These are phyloP conservation scores for Poecile atricapillus DNA, from an alignment of 2,113 vertebrate species.

Conservation along the genomic window DNA sequence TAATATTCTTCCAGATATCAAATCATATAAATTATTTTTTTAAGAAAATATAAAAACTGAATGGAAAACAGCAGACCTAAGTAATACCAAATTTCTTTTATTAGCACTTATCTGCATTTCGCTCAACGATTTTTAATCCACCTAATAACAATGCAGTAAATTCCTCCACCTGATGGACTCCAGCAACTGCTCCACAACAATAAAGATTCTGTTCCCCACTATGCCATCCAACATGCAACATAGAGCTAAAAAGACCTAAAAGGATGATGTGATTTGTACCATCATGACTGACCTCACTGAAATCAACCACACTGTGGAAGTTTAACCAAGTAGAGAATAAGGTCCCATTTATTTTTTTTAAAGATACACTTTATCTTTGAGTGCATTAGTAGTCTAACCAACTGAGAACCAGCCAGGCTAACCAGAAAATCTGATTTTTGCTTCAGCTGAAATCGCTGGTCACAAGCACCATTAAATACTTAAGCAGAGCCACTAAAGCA, in stretches of 20 bases:
- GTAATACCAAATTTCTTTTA: not conserved
- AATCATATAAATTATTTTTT: not conserved
- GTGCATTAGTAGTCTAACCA: not conserved
- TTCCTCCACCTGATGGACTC: not conserved
- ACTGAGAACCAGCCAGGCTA: not conserved
- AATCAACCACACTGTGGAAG: not conserved
- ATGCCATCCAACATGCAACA: not conserved
- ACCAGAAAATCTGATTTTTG: not conserved
- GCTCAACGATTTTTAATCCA: not conserved
- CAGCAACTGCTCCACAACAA: not conserved
- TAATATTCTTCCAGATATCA: not conserved
- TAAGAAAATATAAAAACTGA: not conserved
- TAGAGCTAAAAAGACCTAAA: not conserved
- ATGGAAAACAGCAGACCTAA: not conserved
- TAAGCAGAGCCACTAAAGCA: not conserved
- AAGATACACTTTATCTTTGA: not conserved
- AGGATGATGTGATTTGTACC: not conserved
- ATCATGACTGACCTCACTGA: not conserved
- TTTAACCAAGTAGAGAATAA: not conserved
- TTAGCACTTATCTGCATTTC: not conserved
- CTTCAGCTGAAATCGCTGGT: not conserved
- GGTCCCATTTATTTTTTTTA: slow-evolving; percentile 11
- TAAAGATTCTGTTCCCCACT: not conserved
- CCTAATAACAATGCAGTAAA: not conserved
- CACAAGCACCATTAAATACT: slow-evolving; percentile 4